phyloP scores from a whole-genome alignment of 2,888 invertebrate genomes.

The Dolichomitus sp. region DNA sequence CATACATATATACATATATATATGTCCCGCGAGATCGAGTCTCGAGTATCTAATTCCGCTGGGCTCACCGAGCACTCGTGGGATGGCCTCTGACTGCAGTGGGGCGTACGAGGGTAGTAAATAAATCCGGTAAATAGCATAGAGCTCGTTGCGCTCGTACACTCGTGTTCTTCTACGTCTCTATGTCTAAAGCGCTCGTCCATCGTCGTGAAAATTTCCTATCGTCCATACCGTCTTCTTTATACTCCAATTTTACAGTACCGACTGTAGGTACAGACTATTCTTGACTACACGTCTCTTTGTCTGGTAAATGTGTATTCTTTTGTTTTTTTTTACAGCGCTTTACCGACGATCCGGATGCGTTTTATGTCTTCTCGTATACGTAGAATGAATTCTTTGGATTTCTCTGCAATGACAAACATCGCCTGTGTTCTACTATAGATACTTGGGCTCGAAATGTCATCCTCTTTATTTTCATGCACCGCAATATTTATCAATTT shows the following conservation, averaged over 20 bases:
- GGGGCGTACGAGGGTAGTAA: conserved; percentile 30
- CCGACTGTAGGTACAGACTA: not conserved
- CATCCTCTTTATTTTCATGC: too few relatives aligned
- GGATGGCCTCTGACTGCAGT: not conserved
- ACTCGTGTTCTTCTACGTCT: not conserved
- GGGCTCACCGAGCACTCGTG: conserved; percentile 37
- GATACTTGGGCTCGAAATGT: not conserved
- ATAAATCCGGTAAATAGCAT: conserved; percentile 54
- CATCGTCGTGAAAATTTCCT: conserved; percentile 39
- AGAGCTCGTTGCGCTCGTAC: conserved; percentile 32
- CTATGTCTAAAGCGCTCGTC: conserved; percentile 18
- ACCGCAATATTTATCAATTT: too few relatives aligned
- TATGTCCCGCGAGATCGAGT: conserved; percentile 58
- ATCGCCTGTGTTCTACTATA: not conserved
- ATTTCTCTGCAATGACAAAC: not conserved
- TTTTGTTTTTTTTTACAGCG: conserved; percentile 2
- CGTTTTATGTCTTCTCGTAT: conserved; percentile 4
- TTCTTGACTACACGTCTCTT: not conserved
- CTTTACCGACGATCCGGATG: not conserved
- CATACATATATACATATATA: conserved; percentile 5
- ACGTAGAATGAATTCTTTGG: not conserved
- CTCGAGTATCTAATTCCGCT: conserved; percentile 58
- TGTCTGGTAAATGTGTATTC: not conserved
- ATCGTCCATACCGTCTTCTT: conserved; percentile 9
- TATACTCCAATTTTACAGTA: conserved; percentile 16